Conservation (phyloP, 2,113 vertebrate species). For the Tor tambroides region DNA sequence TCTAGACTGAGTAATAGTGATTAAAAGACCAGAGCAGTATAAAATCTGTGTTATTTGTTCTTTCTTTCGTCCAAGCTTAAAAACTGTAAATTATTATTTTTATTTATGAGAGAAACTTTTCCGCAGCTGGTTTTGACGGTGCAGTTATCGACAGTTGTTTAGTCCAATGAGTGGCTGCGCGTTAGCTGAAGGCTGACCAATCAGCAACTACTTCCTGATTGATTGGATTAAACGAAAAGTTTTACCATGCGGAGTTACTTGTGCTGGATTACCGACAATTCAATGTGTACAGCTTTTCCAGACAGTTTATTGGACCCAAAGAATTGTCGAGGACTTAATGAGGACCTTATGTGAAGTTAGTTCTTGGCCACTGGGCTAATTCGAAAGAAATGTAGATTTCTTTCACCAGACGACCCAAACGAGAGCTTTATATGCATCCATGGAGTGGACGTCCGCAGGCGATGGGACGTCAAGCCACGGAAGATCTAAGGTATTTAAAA, state of each 20-base stretch:
- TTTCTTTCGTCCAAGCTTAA: not conserved
- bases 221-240: constrained; percentile 55
- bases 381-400: constrained; percentile 27
- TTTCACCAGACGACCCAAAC: not conserved
- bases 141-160: not conserved
- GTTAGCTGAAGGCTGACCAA: constrained; percentile 58
- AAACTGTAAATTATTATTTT: not conserved
- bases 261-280: not conserved
- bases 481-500: constrained; percentile 43
- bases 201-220: constrained; percentile 12
- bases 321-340: not conserved
- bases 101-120: not conserved
- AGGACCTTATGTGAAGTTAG: not conserved
- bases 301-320: not conserved
- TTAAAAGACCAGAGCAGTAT: not conserved
- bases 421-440: constrained; percentile 24
- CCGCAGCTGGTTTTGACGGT: not conserved
- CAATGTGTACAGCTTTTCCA: not conserved
- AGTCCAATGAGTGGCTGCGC: constrained; percentile 63
- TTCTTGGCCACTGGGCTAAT: not conserved
- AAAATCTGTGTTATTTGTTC: not conserved
- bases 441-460: constrained; percentile 23
- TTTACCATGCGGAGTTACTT: constrained; percentile 56
- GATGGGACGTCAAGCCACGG: constrained; percentile 19
- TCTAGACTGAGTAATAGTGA: not conserved